Evolutionary conservation across 2,888 invertebrate species (phyloP).

Genomic region (Ophion costatus): DNA sequence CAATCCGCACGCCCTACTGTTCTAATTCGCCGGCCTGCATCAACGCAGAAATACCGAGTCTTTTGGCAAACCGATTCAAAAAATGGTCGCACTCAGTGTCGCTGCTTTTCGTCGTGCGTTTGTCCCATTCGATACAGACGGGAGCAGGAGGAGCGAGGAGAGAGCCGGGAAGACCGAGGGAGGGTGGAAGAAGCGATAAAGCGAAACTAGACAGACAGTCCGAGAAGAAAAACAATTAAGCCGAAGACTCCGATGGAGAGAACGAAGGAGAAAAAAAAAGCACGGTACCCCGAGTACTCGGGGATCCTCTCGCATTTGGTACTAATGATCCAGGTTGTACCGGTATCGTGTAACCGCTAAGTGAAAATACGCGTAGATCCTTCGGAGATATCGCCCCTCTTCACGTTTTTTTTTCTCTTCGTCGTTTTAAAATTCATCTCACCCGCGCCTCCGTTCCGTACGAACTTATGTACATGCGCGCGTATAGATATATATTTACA

Average conservation of each 20-base stretch:
- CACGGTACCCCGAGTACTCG: constrained; percentile 68
- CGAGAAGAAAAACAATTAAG: constrained; percentile 53
- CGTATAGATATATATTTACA: background rate
- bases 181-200: constrained; percentile 21
- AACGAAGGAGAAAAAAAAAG: constrained; percentile 55
- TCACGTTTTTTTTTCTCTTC: constrained; percentile 32
- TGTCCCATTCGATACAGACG: background rate
- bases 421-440: constrained; percentile 38
- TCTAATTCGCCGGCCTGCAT: background rate
- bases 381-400: constrained; percentile 73
- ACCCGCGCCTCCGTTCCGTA: constrained; percentile 31
- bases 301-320: constrained; percentile 74
- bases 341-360: constrained; percentile 82
- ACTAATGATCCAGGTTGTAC: constrained; percentile 79
- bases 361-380: constrained; percentile 82
- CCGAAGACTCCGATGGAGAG: constrained; percentile 41
- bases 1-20: too few relatives aligned
- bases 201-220: constrained; percentile 35
- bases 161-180: constrained; percentile 16
- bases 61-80: background rate
- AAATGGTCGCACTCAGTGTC: background rate
- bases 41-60: too few relatives aligned
- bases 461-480: background rate
- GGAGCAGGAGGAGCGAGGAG: background rate
- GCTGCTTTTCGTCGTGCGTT: background rate